Evolutionary conservation across 2,113 vertebrate species (phyloP).

Genomic region (Macrotis lagotis): DNA sequence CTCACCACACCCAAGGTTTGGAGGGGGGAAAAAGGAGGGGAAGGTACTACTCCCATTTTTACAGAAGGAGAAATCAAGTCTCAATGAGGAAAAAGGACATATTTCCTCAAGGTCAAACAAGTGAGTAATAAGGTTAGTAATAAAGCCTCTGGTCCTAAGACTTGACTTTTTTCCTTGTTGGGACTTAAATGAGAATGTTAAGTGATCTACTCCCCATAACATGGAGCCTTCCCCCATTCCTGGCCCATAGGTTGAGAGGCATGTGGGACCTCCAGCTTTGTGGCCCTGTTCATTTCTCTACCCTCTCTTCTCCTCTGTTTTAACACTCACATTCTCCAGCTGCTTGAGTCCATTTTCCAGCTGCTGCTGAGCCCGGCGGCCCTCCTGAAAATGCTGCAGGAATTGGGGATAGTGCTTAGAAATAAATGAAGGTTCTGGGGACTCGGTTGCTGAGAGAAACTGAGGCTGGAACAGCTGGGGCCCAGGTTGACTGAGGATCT

Average conservation of each 20-base stretch:
- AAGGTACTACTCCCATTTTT: neutral
- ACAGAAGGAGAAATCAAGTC: neutral
- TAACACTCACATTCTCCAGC: constrained; percentile 89
- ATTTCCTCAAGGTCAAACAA: neutral
- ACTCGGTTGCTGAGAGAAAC: neutral
- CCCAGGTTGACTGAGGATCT: neutral
- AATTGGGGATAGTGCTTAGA: neutral
- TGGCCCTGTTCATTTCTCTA: too few relatives aligned
- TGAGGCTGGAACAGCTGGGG: neutral
- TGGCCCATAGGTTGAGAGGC: neutral
- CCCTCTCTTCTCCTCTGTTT: neutral
- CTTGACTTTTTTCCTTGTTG: neutral
- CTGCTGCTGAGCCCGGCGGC: constrained; percentile 91
- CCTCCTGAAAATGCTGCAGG: constrained; percentile 89
- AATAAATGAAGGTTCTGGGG: neutral
- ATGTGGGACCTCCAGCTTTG: neutral
- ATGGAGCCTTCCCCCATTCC: neutral
- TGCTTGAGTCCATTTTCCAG: constrained; percentile 91
- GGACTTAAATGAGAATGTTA: neutral
- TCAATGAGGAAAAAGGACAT: neutral
- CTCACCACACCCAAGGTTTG: neutral
- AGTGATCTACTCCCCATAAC: neutral
- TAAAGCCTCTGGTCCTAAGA: neutral
- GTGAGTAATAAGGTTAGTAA: neutral
- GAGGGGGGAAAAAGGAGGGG: neutral